Base-by-base conservation (phyloP, 1,140 invertebrate species). In the Cydia splendana region DNA sequence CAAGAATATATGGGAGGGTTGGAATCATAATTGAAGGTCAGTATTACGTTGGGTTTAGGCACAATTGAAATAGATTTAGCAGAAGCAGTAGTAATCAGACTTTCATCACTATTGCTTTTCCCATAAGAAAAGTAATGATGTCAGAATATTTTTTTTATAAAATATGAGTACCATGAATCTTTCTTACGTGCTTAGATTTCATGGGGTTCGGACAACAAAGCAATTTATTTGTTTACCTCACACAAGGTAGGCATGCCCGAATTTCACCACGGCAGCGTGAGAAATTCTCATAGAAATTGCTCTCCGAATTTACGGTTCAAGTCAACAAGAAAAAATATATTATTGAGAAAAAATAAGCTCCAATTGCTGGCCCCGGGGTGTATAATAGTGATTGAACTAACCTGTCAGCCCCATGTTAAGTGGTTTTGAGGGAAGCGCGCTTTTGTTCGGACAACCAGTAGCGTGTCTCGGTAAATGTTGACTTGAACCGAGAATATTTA, bases 371-470 rank as follows among this genome's bases (percentile, higher is more conserved):
- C 90, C 87, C 79, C 85, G 83, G 86, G 90, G 85, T 85, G 85
- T 88, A 88, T 90, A 87, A 88, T 89, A 92, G 88, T 91, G 88
- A 90, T 90, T 91, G 90, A 91, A 91, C 87, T 90, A 92, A 92
- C 88, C 91, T 93, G 91, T 93, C 91, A 93, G 88, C 80, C 91
- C 91, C 91, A 93, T 89, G 91, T 93, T 93, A 91, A 93, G 90
- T 91, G 88, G 87, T 91, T 91, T 88, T 86, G 87, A 90, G 86
- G 88, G 89, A 87, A 90, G 88, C 84, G 87, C 84, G 71, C 89
- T 80, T 91, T 93, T 93, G 91, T 93, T 80, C 88, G 85, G 80
- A 83, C 80, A 87, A 85, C 87, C 90, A 89, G 89, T 90, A 91
- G 88, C 90, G 86, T 93, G 88, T 91, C 90, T 91, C 81, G 82